These are phyloP conservation scores for Oncorhynchus keta DNA, from an alignment of 2,113 vertebrate species.

Conservation along the genomic window DNA sequence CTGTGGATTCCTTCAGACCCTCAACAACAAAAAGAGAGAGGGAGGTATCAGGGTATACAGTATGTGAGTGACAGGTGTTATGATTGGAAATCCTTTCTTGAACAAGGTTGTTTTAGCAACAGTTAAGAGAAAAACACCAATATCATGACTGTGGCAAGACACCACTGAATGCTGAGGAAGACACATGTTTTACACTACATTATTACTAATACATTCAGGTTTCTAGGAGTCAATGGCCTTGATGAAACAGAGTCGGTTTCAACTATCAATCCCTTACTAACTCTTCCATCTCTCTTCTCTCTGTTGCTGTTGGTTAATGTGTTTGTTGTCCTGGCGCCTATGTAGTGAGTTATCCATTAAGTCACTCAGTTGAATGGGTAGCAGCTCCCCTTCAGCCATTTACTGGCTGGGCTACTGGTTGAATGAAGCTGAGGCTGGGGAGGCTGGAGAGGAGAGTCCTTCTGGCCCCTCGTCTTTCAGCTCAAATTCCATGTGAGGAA, in stretches of 20 bases:
- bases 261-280: not conserved
- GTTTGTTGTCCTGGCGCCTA: too few species aligned
- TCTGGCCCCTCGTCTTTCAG: too few species aligned
- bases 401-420: too few species aligned
- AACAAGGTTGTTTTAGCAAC: slow-evolving; percentile 65
- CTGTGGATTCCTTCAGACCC: slow-evolving; percentile 62
- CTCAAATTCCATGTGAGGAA: too few species aligned
- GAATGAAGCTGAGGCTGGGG: too few species aligned
- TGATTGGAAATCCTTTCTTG: slow-evolving; percentile 70
- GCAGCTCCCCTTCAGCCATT: slow-evolving; percentile 18
- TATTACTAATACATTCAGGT: not conserved
- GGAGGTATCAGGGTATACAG: not conserved
- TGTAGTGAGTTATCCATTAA: slow-evolving; percentile 45
- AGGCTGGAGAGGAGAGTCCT: too few species aligned
- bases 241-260: too few species aligned
- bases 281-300: not conserved
- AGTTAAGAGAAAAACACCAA: not conserved
- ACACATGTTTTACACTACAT: too few species aligned
- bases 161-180: not conserved
- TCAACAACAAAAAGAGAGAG: not conserved
- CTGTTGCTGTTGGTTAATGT: slow-evolving; percentile 19
- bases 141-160: not conserved
- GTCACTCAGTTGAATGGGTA: slow-evolving; percentile 42
- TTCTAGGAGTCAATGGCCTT: too few species aligned
- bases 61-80: slow-evolving; percentile 43